A percentile compares a stretch with the other conserved stretches of the same genome.
Conservation (phyloP, 2,797 vertebrate genomes). For the Pseudochirops cupreus region DNA sequence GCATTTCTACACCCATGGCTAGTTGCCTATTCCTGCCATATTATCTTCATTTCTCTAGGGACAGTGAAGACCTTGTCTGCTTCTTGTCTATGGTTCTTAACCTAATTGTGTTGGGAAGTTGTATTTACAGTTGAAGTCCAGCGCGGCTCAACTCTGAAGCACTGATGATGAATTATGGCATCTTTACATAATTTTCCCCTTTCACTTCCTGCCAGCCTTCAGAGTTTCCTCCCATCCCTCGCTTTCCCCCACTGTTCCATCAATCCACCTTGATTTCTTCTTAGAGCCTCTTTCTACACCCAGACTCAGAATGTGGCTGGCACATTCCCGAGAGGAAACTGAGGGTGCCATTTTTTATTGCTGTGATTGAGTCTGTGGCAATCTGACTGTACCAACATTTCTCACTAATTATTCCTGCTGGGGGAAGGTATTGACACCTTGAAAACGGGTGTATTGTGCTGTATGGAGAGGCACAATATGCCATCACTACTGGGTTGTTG, state of each 20-base stretch:
- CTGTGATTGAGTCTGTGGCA: background rate
- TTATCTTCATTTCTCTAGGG: background rate
- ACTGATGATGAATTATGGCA: background rate
- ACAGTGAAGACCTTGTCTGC: background rate
- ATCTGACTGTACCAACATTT: background rate
- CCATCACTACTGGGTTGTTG: background rate
- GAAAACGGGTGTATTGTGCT: background rate
- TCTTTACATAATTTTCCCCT: background rate
- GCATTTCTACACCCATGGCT: background rate
- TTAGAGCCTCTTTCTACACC: background rate
- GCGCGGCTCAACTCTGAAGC: background rate
- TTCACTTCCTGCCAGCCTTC: background rate
- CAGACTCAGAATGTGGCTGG: background rate
- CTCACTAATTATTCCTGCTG: background rate
- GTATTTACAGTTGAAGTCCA: background rate
- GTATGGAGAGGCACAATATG: background rate
- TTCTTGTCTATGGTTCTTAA: background rate
- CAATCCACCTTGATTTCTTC: background rate
- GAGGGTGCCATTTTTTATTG: background rate
- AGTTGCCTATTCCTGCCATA: background rate
- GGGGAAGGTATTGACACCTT: background rate
- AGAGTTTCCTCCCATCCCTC: background rate
- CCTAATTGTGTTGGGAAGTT: background rate
- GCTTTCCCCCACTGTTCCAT: background rate
- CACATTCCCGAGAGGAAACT: background rate